Evolutionary conservation across 2,888 invertebrate genomes (phyloP).

Genomic region (Crioceris asparagi): DNA sequence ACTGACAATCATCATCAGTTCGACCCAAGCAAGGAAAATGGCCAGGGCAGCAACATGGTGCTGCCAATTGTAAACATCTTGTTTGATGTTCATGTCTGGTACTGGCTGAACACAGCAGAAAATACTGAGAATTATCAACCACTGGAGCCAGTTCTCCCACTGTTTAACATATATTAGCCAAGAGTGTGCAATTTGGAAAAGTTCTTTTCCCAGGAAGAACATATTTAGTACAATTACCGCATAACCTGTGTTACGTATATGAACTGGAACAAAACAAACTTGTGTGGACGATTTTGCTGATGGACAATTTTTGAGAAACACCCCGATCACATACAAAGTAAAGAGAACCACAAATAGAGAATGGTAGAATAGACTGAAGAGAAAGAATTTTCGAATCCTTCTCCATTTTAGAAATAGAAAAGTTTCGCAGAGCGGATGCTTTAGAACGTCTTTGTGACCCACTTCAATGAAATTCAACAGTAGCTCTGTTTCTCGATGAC

Average conservation of each 20-base stretch:
- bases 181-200: slow-evolving; percentile 64
- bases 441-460: slow-evolving; percentile 65
- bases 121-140: slow-evolving; percentile 63
- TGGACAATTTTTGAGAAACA: slow-evolving; percentile 43
- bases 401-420: slow-evolving; percentile 78
- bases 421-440: slow-evolving; percentile 77
- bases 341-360: slow-evolving; percentile 64
- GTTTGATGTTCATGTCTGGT: slow-evolving; percentile 23
- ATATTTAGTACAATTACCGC: slow-evolving; percentile 53
- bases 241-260: slow-evolving; percentile 40
- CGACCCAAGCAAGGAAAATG: slow-evolving; percentile 71
- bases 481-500: slow-evolving; percentile 63
- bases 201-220: slow-evolving; percentile 58
- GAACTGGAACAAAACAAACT: slow-evolving; percentile 24
- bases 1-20: slow-evolving; percentile 77
- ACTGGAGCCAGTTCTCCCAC: slow-evolving; percentile 80
- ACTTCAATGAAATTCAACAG: slow-evolving; percentile 66
- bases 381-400: slow-evolving; percentile 69
- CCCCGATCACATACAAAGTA: slow-evolving; percentile 59
- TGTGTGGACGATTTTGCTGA: slow-evolving; percentile 13
- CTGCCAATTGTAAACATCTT: slow-evolving; percentile 50
- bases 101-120: slow-evolving; percentile 51
- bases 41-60: slow-evolving; percentile 71
- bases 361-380: slow-evolving; percentile 68
- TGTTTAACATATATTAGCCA: slow-evolving; percentile 61